These are phyloP conservation scores for Watsonalla binaria DNA, from an alignment of 2,888 invertebrate species.

Conservation along the genomic window DNA sequence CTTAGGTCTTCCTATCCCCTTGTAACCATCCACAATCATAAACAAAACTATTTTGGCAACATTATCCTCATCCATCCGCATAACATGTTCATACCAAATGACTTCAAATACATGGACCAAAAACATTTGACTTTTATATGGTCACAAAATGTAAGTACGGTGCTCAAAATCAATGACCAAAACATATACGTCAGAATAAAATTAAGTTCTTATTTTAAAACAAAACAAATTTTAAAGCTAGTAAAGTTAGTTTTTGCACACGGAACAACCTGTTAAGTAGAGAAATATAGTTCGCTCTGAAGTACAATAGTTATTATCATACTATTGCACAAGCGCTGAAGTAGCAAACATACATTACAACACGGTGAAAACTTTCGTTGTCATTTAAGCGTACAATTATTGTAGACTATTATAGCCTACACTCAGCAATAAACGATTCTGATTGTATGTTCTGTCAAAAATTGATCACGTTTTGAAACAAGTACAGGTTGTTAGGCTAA, in stretches of 20 bases:
- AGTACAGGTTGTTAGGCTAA: slow-evolving; percentile 24
- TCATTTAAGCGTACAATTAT: slow-evolving; percentile 10
- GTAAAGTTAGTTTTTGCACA: neutral
- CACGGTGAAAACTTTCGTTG: slow-evolving; percentile 21
- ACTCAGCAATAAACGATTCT: slow-evolving; percentile 24
- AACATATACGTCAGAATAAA: too few relatives aligned
- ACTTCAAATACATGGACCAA: too few relatives aligned
- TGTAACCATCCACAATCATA: too few relatives aligned
- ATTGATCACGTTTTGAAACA: slow-evolving; percentile 33
- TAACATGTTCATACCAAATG: too few relatives aligned
- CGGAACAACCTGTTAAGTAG: neutral
- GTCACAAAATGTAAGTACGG: too few relatives aligned
- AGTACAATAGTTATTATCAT: slow-evolving; percentile 2
- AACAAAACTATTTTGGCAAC: too few relatives aligned
- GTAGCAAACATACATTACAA: slow-evolving; percentile 5
- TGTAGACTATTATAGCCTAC: slow-evolving; percentile 9
- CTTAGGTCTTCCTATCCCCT: too few relatives aligned
- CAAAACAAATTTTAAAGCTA: too few relatives aligned
- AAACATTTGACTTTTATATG: too few relatives aligned
- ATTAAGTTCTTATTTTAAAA: too few relatives aligned
- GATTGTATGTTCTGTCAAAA: slow-evolving; percentile 24
- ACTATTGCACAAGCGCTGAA: slow-evolving; percentile 2
- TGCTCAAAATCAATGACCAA: too few relatives aligned
- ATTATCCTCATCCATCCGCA: too few relatives aligned
- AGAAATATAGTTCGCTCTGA: neutral